Conservation (phyloP, 2,113 vertebrate genomes). For the Otus sunia region DNA sequence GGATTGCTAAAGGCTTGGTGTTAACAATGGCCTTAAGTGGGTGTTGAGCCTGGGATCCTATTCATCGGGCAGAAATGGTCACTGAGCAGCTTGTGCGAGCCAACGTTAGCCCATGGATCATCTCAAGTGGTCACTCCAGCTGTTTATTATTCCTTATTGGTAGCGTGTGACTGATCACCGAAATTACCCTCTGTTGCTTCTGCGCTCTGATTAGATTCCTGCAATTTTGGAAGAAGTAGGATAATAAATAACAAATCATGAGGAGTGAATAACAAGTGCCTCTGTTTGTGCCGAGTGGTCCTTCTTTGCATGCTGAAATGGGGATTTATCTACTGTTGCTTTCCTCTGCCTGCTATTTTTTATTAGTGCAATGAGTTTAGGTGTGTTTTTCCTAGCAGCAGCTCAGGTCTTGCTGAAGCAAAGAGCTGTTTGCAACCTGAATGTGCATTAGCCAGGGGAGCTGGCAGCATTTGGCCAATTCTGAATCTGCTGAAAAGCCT, state of each 20-base stretch:
- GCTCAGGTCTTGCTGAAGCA: not conserved
- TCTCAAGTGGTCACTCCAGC: not conserved
- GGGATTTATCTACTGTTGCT: not conserved
- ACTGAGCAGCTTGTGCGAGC: not conserved
- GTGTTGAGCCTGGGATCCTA: not conserved
- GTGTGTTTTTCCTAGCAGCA: not conserved
- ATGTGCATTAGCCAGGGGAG: not conserved
- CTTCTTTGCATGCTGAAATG: not conserved
- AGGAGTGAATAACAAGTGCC: not conserved
- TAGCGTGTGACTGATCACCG: not conserved
- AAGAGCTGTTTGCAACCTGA: not conserved
- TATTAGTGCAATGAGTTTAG: not conserved
- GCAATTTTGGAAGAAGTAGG: not conserved
- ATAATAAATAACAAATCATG: constrained; percentile 19
- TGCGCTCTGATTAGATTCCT: not conserved
- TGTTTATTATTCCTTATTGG: not conserved
- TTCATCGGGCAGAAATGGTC: not conserved
- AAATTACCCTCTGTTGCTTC: not conserved
- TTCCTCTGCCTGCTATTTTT: accelerated
- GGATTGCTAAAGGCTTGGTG: not conserved
- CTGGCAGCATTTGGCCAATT: not conserved
- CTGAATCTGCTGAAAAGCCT: not conserved
- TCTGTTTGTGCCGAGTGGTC: not conserved
- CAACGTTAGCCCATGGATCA: not conserved
- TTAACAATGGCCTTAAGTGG: not conserved